Percentiles rank a stretch among this genome's conserved stretches.
Evolutionary conservation across 2,113 vertebrate species (phyloP).

Genomic region (Pituophis catenifer): DNA sequence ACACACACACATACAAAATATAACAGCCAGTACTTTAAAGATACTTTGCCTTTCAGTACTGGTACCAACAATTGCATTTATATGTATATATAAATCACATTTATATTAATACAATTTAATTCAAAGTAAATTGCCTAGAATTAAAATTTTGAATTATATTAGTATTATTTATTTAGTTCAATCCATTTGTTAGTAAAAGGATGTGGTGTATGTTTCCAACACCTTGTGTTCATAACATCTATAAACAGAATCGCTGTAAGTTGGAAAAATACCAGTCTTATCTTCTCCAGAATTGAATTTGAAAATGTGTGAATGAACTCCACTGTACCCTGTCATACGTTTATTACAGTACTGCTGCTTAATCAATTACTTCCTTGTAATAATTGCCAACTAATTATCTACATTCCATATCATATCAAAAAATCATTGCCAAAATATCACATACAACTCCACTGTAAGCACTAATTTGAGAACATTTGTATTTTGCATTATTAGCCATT

Average conservation of each 20-base stretch:
- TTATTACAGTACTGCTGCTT: not conserved
- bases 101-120: not conserved
- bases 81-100: not conserved
- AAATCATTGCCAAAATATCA: not conserved
- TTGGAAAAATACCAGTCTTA: not conserved
- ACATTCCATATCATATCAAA: not conserved
- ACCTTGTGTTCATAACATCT: not conserved
- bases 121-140: not conserved
- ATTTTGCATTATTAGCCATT: not conserved
- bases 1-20: not conserved
- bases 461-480: not conserved
- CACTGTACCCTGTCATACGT: not conserved
- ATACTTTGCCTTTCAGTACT: not conserved
- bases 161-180: not conserved
- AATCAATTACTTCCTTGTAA: not conserved
- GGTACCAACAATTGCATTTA: not conserved
- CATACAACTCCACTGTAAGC: not conserved
- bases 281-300: not conserved
- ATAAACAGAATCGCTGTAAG: not conserved
- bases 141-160: not conserved
- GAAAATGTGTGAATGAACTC: not conserved
- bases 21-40: not conserved
- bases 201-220: not conserved
- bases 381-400: not conserved
- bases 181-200: not conserved